Evolutionary conservation across 2,797 vertebrate species (phyloP), one percentile per base, ranked within the genome.

Genomic region (Dromococcyx pavoninus): DNA sequence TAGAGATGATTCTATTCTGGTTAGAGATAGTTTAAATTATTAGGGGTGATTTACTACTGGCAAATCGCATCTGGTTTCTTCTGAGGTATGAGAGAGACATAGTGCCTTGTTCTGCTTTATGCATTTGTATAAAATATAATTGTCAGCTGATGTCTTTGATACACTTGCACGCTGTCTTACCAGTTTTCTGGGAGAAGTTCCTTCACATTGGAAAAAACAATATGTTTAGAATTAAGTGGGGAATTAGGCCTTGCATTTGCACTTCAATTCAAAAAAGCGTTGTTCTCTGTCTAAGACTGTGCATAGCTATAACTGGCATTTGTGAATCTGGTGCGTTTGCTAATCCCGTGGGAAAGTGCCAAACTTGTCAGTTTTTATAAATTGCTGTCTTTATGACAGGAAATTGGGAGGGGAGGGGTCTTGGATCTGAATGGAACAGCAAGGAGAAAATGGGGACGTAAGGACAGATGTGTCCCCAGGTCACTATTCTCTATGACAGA

Each of bases 341-440:
- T 91, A 73, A 76, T 94, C 64, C 90, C 35, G 9, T 95, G 93
- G 83, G 86, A 94, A 86, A 78, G 62, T 78, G 76, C 70, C 93
- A 79, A 79, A 90, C 74, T 90, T 82, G 90, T 82, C 93, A 86
- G 48, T 66, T 94, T 94, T 96, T 94, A 94, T 88, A 85, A 95
- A 95, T 61, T 91, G 43, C 83, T 90, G 66, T 84, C 83, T 88
- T 94, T 82, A 73, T 94, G 93, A 88, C 82, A 91, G 94, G 96
- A 96, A 96, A 67, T 56, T 88, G 66, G 46, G 48, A 86, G 56
- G 62, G 46, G 43, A 94, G 76, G 70, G 61, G 70, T 76, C 85
- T 89, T 92, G 54, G 69, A 88, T 92, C 88, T 90, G 73, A 90
- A 88, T 76, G 66, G 66, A 95, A 81, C 58, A 88, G 51, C 76